Evolutionary conservation across 2,888 invertebrate genomes (phyloP).

Genomic region (Xestia ashworthii): DNA sequence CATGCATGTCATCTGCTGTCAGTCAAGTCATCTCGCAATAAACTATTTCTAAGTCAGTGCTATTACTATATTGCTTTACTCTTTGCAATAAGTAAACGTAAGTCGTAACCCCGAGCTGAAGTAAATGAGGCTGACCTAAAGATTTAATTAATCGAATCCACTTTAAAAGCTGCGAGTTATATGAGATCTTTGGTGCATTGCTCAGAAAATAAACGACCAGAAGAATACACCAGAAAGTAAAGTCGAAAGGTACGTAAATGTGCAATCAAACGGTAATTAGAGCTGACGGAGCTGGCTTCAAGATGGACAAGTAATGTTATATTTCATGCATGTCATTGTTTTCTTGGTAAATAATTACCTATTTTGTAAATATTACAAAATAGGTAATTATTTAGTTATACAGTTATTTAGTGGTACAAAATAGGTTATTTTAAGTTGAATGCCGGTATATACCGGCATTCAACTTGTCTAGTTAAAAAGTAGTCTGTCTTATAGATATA

Average conservation of each 20-base stretch:
- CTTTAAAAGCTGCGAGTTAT: background rate
- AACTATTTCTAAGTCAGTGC: too few species aligned
- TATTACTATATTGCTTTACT: too few species aligned
- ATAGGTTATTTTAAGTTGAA: too few species aligned
- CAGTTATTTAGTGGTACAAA: too few species aligned
- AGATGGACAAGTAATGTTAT: background rate
- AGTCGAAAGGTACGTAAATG: background rate
- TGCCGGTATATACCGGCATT: background rate
- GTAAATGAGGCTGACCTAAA: too few species aligned
- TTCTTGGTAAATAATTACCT: background rate
- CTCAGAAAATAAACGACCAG: background rate
- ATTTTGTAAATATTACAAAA: too few species aligned
- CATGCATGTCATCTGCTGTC: too few species aligned
- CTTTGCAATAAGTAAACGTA: too few species aligned
- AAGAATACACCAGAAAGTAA: background rate
- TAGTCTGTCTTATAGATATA: background rate
- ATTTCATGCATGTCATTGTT: conserved; percentile 1
- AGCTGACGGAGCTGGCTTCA: background rate
- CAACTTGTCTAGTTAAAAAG: background rate
- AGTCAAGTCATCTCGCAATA: too few species aligned
- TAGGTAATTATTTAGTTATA: too few species aligned
- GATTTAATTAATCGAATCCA: too few species aligned
- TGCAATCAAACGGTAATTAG: background rate
- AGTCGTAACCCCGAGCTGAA: too few species aligned
- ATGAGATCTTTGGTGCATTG: background rate